Conservation (phyloP, 2,113 vertebrate genomes). For the Myotis yumanensis region DNA sequence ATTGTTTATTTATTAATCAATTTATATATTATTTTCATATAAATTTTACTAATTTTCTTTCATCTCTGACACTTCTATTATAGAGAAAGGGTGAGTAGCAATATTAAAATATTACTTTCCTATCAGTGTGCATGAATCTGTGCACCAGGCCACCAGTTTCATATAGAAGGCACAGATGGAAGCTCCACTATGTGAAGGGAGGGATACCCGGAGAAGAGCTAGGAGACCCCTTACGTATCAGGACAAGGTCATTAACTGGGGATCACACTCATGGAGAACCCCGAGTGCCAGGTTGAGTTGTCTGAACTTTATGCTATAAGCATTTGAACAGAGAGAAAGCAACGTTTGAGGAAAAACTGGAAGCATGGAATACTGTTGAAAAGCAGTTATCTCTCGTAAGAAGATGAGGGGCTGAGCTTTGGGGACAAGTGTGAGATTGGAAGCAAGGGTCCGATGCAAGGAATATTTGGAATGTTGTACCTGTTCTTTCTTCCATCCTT, state of each 20-base stretch:
- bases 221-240: neutral
- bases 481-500: constrained; percentile 14
- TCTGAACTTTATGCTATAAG: neutral
- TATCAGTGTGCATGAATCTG: too few relatives aligned
- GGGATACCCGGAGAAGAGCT: neutral
- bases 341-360: neutral
- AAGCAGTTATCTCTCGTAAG: neutral
- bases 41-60: too few relatives aligned
- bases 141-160: neutral
- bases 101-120: too few relatives aligned
- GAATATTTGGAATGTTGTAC: neutral
- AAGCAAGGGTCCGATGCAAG: constrained; percentile 33
- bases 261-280: neutral
- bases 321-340: constrained; percentile 20
- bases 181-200: neutral
- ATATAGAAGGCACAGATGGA: neutral
- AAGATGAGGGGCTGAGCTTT: neutral
- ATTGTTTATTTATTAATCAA: too few relatives aligned
- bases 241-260: neutral
- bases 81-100: too few relatives aligned
- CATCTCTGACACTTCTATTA: too few relatives aligned
- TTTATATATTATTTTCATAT: too few relatives aligned
- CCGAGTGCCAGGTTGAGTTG: neutral
- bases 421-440: neutral
- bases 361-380: neutral